Percentiles rank a stretch among this genome's conserved stretches.
Conservation (phyloP, 2,113 vertebrate species). For the Gavialis gangeticus region DNA sequence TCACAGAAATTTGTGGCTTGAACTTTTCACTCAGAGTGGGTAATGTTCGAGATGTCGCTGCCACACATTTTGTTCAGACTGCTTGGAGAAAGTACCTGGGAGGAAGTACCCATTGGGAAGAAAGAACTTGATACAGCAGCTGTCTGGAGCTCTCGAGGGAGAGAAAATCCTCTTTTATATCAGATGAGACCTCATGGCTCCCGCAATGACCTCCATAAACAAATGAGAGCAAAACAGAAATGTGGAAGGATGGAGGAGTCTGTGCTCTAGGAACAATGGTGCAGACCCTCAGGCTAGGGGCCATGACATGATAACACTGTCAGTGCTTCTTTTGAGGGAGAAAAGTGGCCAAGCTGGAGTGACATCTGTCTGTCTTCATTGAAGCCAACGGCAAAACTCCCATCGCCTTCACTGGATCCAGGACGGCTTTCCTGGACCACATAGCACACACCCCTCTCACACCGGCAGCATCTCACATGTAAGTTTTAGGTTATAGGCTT, state of each 20-base stretch:
- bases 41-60: not conserved
- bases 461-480: not conserved
- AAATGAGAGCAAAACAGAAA: not conserved
- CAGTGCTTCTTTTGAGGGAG: not conserved
- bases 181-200: not conserved
- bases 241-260: not conserved
- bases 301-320: not conserved
- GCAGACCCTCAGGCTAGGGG: not conserved
- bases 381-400: not conserved
- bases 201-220: conserved; percentile 20
- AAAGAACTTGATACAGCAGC: not conserved
- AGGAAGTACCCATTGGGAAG: not conserved
- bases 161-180: conserved; percentile 34
- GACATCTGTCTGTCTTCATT: not conserved
- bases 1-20: not conserved
- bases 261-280: not conserved
- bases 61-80: not conserved
- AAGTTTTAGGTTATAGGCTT: too few relatives aligned
- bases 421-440: not conserved
- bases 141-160: not conserved
- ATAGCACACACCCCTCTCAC: accelerated
- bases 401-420: not conserved
- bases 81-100: not conserved
- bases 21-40: not conserved
- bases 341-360: not conserved